Base-by-base conservation (phyloP, 2,888 invertebrate genomes). In the Lasioglossum lativentre region DNA sequence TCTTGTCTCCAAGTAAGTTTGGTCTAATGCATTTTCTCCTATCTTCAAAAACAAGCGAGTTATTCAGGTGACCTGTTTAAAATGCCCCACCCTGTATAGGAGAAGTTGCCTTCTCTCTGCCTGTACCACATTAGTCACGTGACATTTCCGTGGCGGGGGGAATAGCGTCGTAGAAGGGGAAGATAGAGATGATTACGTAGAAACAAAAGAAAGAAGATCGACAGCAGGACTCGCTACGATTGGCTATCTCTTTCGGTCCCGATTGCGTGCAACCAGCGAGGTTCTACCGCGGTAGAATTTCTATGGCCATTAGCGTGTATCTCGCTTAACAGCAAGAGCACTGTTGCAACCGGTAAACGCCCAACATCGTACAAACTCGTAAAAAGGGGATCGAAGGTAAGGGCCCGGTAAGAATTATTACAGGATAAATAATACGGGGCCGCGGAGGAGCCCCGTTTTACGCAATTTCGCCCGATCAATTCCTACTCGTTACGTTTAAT, bases 391-490 rank as follows among this genome's bases (percentile, higher is more conserved):
- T 14, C 27, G 40, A 68, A 30, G 30, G 12, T 19, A 12, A 27
- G 52, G 52, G 14, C 38, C 27, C 27, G 38, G 8, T 23, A 68
- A n/a, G 45, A 76, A 83, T 76, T 83, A 83, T 47, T 30, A 38
- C 66, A 23, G 68, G 38, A 73, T 83, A 83, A 83, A 83, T 83
- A 83, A 83, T 42, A 56, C 47, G 76, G 76, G 27, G 8, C 16
- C 16, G 30, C 27, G 27, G 42, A n/a, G 71, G 42, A 23, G 66
- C 75, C 30, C 47, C 23, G 68, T 81, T 83, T 83, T 83, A 83
- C 76, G 76, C 72, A 83, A 83, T 83, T 76, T 76, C 56, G 45
- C 10, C 16, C 76, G 42, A 73, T 83, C 77, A 83, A 83, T 83
- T 59, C 68, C 66, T 47, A 52, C 47, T 14, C n/a, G 47, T 38